A percentile compares a stretch with the other conserved stretches of the same genome.
Evolutionary conservation across 2,113 vertebrate genomes (phyloP).

Genomic region (Otolemur garnettii): DNA sequence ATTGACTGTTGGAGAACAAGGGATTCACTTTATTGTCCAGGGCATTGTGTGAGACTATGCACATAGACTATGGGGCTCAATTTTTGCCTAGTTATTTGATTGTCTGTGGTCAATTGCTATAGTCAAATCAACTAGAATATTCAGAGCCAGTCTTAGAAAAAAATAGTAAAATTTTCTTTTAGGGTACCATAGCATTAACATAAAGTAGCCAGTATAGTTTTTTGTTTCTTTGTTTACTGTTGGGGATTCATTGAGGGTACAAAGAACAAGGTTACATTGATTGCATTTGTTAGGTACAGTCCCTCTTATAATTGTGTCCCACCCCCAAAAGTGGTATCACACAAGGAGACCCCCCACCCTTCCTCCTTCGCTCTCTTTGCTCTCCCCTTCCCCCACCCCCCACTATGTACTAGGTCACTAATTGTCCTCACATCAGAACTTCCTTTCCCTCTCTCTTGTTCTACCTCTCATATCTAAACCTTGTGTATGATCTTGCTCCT

Average conservation of each 20-base stretch:
- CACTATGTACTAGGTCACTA: too few species aligned
- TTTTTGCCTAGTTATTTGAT: neutral
- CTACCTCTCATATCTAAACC: neutral
- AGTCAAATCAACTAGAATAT: conserved; percentile 10
- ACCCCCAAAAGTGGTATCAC: too few species aligned
- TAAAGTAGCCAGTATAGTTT: neutral
- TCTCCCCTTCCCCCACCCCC: too few species aligned
- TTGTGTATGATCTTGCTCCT: neutral
- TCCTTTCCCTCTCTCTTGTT: neutral
- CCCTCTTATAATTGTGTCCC: too few species aligned
- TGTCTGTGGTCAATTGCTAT: conserved; percentile 14
- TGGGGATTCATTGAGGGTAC: too few species aligned
- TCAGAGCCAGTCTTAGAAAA: neutral
- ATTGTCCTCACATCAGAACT: too few species aligned
- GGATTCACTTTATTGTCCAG: neutral
- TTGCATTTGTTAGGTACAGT: too few species aligned
- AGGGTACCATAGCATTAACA: neutral
- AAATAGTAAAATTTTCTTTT: neutral
- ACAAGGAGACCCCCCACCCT: too few species aligned
- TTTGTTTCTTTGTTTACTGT: neutral
- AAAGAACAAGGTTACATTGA: too few species aligned
- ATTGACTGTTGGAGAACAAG: neutral
- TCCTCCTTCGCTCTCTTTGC: too few species aligned
- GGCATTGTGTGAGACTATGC: neutral
- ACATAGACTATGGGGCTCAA: neutral